Base-by-base conservation (phyloP, 2,797 vertebrate species). In the Mus minutoides region DNA sequence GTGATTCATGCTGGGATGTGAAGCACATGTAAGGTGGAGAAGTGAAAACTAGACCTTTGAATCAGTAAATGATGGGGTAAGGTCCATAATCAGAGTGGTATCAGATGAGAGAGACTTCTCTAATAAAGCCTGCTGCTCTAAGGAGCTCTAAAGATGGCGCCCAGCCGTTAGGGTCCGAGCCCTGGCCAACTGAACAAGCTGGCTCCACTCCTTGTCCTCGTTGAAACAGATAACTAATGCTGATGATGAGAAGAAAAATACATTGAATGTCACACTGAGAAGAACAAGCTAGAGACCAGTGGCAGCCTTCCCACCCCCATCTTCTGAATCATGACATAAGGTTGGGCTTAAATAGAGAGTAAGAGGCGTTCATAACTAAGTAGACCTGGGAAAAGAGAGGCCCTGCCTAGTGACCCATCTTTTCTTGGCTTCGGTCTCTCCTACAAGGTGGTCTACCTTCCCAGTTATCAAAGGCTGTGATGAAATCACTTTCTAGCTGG, bases 21-120 rank as follows among this genome's bases (percentile, higher is more conserved):
- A 83, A 52, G 60, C n/a, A 78, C 2, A 60, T 96, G 0, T 77
- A 77, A 92, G 62, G 79, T 29, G 56, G 83, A 46, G 91, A 94
- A 56, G 49, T 95, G 52, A 31, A 86, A 94, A 93, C 82, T 52
- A 17, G 3, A 13, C 62, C 29, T 95, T 92, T 88, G 40, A 84
- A 58, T 91, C 46, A 84, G 76, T 46, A 49, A 64, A 14, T 24
- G 56, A 92, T 94, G 14, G 6, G 40, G 7, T 95, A 34, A 91
- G 77, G 78, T 89, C 84, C 16, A 79, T 40, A 86, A 75, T 88
- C 34, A 94, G 71, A 95, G 21, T 93, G 58, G 8, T 92, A 12
- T 92, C 82, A 94, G n/a, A 24, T 64, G 19, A 64, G 90, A 94
- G 29, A 0, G 37, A 10, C 17, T 56, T 96, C 86, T 90, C 88